These are phyloP conservation scores for Cettia cetti DNA, from an alignment of 2,113 vertebrate species.

Conservation along the genomic window DNA sequence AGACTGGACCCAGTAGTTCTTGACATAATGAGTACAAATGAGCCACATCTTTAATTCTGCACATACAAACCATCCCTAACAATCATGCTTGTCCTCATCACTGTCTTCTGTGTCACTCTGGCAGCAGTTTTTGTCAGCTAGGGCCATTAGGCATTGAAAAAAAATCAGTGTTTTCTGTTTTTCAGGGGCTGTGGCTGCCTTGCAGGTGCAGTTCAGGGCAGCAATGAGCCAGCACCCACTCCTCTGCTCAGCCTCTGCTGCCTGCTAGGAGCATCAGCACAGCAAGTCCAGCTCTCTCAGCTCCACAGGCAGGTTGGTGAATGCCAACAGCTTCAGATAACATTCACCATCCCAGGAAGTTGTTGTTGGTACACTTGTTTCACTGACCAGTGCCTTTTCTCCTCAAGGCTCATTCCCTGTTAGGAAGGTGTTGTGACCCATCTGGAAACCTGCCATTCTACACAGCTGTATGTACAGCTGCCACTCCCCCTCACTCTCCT, in stretches of 20 bases:
- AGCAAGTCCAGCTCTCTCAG: background rate
- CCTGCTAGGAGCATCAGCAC: background rate
- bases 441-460: background rate
- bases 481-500: background rate
- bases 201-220: background rate
- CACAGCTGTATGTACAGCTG: fast-evolving
- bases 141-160: background rate
- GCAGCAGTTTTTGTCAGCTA: background rate
- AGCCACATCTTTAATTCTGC: background rate
- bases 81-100: background rate
- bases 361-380: background rate
- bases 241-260: background rate
- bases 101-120: background rate
- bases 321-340: background rate
- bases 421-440: background rate
- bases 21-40: background rate
- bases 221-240: fast-evolving
- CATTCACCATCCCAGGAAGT: background rate
- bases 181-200: background rate
- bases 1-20: background rate
- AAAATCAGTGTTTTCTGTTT: background rate
- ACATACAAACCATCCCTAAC: background rate
- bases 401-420: background rate
- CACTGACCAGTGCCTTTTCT: background rate
- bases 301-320: background rate